Evolutionary conservation across 2,113 vertebrate genomes (phyloP).

Genomic region (Mirounga angustirostris): DNA sequence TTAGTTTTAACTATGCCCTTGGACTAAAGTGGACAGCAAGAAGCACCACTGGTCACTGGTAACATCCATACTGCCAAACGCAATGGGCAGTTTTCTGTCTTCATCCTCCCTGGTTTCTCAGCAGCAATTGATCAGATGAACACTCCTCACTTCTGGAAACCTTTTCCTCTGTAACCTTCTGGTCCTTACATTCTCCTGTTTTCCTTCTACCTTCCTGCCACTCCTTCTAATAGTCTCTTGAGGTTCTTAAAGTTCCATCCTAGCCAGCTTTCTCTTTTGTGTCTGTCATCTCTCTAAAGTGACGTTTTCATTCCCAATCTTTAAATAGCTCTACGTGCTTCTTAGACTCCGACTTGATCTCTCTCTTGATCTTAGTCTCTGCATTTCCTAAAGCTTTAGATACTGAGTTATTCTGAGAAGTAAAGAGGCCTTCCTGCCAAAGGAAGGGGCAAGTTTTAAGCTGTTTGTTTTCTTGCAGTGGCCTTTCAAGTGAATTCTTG

Average conservation of each 20-base stretch:
- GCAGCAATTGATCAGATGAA: not conserved
- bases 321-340: not conserved
- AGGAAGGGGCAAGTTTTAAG: slow-evolving; percentile 10
- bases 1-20: not conserved
- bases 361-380: not conserved
- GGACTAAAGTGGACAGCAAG: not conserved
- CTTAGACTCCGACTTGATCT: not conserved
- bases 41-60: not conserved
- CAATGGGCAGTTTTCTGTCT: not conserved
- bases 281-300: not conserved
- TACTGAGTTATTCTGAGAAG: slow-evolving; percentile 33
- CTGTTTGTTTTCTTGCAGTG: slow-evolving; percentile 35
- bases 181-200: not conserved
- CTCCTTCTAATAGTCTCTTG: not conserved
- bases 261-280: not conserved
- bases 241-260: not conserved
- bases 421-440: not conserved
- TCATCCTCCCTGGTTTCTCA: not conserved
- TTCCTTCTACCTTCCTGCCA: not conserved
- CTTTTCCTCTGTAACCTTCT: not conserved
- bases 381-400: not conserved
- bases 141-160: not conserved
- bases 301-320: not conserved
- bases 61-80: not conserved
- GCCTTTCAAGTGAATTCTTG: slow-evolving; percentile 67